Percentiles rank a stretch among this genome's conserved stretches.
These are phyloP conservation scores for Anableps anableps DNA, from an alignment of 2,797 vertebrate species.

Conservation along the genomic window DNA sequence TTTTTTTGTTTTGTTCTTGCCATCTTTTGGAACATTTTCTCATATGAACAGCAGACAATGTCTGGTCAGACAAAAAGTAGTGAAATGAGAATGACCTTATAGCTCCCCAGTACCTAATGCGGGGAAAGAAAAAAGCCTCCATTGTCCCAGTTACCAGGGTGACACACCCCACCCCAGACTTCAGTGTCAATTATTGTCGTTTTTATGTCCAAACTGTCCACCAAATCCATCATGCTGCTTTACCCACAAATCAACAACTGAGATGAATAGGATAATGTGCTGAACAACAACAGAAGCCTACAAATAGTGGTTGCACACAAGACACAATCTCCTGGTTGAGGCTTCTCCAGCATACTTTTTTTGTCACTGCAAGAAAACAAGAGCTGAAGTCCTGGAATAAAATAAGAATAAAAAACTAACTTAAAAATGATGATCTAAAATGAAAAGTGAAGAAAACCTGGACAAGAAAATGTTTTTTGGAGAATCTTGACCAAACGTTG, in stretches of 20 bases:
- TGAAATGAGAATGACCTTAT: slow-evolving; percentile 11
- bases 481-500: neutral
- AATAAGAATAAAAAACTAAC: neutral
- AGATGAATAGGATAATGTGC: slow-evolving; percentile 5
- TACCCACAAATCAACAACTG: slow-evolving; percentile 12
- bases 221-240: slow-evolving; percentile 8
- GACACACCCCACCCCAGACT: slow-evolving; percentile 7
- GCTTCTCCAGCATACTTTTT: neutral
- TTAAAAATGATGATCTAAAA: neutral
- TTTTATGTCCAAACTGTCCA: slow-evolving; percentile 9
- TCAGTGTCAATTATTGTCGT: slow-evolving; percentile 15
- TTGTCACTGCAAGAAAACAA: neutral
- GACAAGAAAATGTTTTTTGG: neutral
- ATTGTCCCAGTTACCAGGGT: slow-evolving; percentile 27
- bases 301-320: neutral
- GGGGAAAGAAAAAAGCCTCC: slow-evolving; percentile 1
- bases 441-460: neutral
- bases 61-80: slow-evolving; percentile 10
- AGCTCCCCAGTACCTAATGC: slow-evolving; percentile 6
- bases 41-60: slow-evolving; percentile 1
- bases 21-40: neutral
- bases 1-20: slow-evolving; percentile 4
- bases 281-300: neutral
- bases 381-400: neutral
- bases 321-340: neutral